phyloP scores from a whole-genome alignment of 2,797 vertebrate genomes.

The Pantherophis vulpinus region DNA sequence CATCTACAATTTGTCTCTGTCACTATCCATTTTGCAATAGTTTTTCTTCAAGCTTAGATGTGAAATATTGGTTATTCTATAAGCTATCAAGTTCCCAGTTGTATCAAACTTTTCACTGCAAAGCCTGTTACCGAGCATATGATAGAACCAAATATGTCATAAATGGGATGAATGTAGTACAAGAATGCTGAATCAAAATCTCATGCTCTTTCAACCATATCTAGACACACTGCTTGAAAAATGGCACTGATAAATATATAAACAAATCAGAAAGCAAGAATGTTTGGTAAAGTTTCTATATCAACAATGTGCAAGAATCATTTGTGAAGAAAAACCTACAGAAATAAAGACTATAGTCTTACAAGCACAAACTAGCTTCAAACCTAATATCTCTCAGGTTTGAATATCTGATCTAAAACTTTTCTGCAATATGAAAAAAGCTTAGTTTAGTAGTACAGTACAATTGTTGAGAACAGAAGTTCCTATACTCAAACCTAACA shows the following conservation, averaged over 20 bases:
- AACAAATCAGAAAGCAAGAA: constrained; percentile 13
- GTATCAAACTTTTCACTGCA: constrained; percentile 19
- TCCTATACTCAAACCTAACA: background rate
- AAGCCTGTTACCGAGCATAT: constrained; percentile 15
- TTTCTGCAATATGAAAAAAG: background rate
- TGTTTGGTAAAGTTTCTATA: background rate
- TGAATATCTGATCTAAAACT: background rate
- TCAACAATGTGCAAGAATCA: background rate
- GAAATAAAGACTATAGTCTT: background rate
- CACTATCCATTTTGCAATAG: constrained; percentile 54
- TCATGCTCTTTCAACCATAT: constrained; percentile 10
- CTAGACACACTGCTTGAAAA: constrained; percentile 6
- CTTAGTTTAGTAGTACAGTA: background rate
- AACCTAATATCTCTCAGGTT: background rate
- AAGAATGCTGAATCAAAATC: constrained; percentile 23
- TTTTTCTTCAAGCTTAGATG: constrained; percentile 39
- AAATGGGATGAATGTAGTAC: constrained; percentile 37
- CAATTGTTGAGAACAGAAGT: background rate
- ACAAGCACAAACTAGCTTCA: background rate
- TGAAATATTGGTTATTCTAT: constrained; percentile 46
- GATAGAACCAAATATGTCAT: constrained; percentile 39
- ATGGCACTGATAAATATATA: background rate
- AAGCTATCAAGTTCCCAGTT: constrained; percentile 41
- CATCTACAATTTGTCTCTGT: constrained; percentile 59
- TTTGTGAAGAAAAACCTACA: background rate